Evolutionary conservation across 2,113 vertebrate species (phyloP), one percentile per base, ranked within the genome.

Genomic region (Eulemur macaco): DNA sequence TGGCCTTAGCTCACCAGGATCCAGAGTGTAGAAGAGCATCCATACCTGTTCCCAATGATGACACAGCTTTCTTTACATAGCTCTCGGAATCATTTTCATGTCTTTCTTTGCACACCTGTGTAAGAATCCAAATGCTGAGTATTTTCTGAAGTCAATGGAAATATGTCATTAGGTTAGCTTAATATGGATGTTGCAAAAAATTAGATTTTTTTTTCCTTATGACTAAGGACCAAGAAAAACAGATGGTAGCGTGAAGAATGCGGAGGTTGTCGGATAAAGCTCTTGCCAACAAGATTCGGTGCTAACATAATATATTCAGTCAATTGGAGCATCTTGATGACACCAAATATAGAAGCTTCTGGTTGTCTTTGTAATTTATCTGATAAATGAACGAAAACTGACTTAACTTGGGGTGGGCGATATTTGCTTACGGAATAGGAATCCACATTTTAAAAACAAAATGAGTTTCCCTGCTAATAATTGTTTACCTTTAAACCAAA

Each of bases 241-340:
- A 97, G 97, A 97, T 97, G 97, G 96, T 63, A 81, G 91, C 63
- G 89, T 96, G 68, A 97, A 78, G 86, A 96, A 95, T 42, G 76
- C 14, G 74, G 86, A 95, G 86, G 92, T 76, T 97, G 97, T 93
- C 15, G 6, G 69, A 96, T 93, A 91, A 85, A 95, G 23, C 42
- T 91, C 89, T 97, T 96, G 91, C 91, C 97, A 96, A 64, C 58
- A 96, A 76, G 52, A 97, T 82, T 86, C 3, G 25, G 78, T 95
- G 94, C 50, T 97, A 97, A 89, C 89, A 89, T 93, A 96, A 97
- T 93, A 64, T 86, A 64, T 86, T 96, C 89, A 91, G 84, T 94
- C 91, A 86, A 80, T 31, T 91, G 86, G 29, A 96, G 64, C 93
- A 95, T 93, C 83, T 97, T 96, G 96, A 91, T 95, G 68, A 68